These are phyloP conservation scores for Drosophila fuyamai DNA, from an alignment of 1,140 invertebrate genomes.

Conservation along the genomic window DNA sequence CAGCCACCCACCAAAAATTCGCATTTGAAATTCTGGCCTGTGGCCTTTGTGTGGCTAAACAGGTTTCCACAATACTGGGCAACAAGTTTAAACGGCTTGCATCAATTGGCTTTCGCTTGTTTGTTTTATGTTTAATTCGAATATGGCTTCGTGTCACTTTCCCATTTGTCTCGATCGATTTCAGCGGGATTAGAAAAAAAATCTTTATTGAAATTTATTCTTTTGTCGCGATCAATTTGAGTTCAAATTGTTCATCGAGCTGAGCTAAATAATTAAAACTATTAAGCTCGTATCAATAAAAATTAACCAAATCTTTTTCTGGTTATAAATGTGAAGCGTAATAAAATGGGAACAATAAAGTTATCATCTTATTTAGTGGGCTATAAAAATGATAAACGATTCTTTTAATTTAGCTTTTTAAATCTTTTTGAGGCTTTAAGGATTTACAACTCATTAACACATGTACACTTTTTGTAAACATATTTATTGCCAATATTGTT, in stretches of 20 bases:
- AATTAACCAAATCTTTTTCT: constrained; percentile 18
- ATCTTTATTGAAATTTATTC: constrained; percentile 41
- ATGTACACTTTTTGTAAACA: too few relatives aligned
- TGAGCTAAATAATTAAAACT: constrained; percentile 24
- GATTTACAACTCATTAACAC: too few relatives aligned
- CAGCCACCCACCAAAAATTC: constrained; percentile 42
- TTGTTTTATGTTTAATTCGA: constrained; percentile 43
- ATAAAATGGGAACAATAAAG: constrained; percentile 18
- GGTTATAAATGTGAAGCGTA: constrained; percentile 16
- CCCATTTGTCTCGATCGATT: constrained; percentile 43
- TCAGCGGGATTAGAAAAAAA: constrained; percentile 15
- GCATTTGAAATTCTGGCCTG: constrained; percentile 11
- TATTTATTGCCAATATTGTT: too few relatives aligned
- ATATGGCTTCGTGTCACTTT: constrained; percentile 31
- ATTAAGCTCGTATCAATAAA: constrained; percentile 32
- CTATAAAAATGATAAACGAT: constrained; percentile 9
- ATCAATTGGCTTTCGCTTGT: constrained; percentile 47
- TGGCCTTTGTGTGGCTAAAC: constrained; percentile 36
- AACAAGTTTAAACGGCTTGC: constrained; percentile 54
- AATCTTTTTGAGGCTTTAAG: not conserved
- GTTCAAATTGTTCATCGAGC: constrained; percentile 28
- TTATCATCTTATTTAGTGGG: constrained; percentile 8
- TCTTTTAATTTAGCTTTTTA: not conserved
- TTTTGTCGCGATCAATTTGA: constrained; percentile 33
- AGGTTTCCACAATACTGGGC: constrained; percentile 19